Percentiles rank a stretch among this genome's conserved stretches.
These are phyloP conservation scores for Pseudonaja textilis DNA, from an alignment of 2,113 vertebrate species.

Conservation along the genomic window DNA sequence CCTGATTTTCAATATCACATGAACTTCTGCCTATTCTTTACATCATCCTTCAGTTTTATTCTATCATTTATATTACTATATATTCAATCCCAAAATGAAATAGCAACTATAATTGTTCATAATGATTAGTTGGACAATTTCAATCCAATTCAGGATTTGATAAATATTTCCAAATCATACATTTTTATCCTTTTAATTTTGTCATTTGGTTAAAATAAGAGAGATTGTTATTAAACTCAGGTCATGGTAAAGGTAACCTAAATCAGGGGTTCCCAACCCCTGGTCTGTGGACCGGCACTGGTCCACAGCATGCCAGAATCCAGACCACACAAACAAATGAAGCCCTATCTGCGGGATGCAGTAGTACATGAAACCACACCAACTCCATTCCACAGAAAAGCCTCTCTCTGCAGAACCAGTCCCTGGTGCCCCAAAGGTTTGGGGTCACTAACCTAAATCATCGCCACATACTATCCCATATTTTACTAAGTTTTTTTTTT, in stretches of 20 bases:
- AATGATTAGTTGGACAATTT: not conserved
- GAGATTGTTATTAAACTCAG: not conserved
- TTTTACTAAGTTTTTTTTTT: not conserved
- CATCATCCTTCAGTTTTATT: not conserved
- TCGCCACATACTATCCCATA: not conserved
- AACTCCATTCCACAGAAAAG: too few species aligned
- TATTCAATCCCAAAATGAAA: not conserved
- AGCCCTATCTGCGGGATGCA: too few species aligned
- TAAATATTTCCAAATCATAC: not conserved
- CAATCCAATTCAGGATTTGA: not conserved
- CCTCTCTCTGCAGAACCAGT: too few species aligned
- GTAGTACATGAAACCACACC: too few species aligned
- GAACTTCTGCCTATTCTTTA: not conserved
- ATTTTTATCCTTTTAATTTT: not conserved
- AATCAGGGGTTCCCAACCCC: not conserved
- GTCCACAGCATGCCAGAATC: too few species aligned
- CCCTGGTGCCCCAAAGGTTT: too few species aligned
- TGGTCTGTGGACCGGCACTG: too few species aligned
- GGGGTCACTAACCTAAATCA: not conserved
- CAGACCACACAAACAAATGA: too few species aligned
- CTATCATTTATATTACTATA: not conserved
- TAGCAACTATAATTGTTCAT: not conserved
- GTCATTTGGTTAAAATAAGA: not conserved
- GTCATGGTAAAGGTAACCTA: not conserved
- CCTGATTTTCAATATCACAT: not conserved